Conservation (phyloP, 2,113 vertebrate genomes). For the Istiophorus platypterus region DNA sequence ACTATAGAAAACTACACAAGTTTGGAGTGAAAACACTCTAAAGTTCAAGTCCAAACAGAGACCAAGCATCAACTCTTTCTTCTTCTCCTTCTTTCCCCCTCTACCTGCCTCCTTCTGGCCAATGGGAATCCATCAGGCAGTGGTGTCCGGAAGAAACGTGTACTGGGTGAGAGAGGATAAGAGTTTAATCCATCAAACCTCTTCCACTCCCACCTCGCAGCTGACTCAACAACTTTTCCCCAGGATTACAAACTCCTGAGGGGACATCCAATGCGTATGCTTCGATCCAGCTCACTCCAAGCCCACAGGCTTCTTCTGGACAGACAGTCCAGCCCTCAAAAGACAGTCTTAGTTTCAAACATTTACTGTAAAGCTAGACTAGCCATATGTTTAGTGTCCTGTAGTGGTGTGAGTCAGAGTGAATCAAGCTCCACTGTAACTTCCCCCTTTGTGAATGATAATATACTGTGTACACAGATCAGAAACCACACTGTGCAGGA, state of each 20-base stretch:
- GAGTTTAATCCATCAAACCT: constrained; percentile 81
- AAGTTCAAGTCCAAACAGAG: constrained; percentile 48
- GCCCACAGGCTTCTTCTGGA: constrained; percentile 25
- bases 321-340: constrained; percentile 7
- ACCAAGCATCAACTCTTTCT: constrained; percentile 47
- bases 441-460: constrained; percentile 38
- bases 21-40: constrained; percentile 8
- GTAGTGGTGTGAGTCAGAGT: constrained; percentile 42
- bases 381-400: constrained; percentile 15
- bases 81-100: constrained; percentile 12
- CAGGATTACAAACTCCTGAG: constrained; percentile 69
- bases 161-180: constrained; percentile 70
- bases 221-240: constrained; percentile 75
- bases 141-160: constrained; percentile 47
- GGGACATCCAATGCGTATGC: background rate
- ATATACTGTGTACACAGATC: constrained; percentile 17
- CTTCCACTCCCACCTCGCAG: constrained; percentile 56
- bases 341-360: constrained; percentile 19
- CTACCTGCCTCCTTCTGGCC: constrained; percentile 44
- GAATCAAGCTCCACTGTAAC: constrained; percentile 24
- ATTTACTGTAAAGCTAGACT: constrained; percentile 29
- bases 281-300: constrained; percentile 37
- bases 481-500: constrained; percentile 18
- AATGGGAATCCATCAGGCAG: constrained; percentile 72
- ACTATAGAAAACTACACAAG: background rate